phyloP scores from a whole-genome alignment of 2,797 vertebrate species.

The Threskiornis aethiopicus region DNA sequence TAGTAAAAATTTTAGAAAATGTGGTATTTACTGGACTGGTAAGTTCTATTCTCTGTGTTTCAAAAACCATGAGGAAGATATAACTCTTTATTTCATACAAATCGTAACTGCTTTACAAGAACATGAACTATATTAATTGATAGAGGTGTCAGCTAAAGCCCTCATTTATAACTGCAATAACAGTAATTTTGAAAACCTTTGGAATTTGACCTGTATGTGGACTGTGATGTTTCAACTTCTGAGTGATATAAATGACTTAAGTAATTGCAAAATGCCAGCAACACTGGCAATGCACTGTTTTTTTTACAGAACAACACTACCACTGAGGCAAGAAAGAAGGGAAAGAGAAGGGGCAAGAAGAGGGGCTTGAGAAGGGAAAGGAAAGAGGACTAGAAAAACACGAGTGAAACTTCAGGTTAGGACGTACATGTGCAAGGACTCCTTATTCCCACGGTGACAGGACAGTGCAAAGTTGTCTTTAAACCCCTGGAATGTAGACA shows the following conservation, averaged over 20 bases:
- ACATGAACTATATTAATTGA: conserved; percentile 15
- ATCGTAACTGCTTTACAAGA: conserved; percentile 17
- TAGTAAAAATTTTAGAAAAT: conserved; percentile 1
- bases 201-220: conserved; percentile 37
- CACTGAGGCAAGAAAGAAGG: neutral
- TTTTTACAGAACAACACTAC: neutral
- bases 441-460: neutral
- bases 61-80: conserved; percentile 32
- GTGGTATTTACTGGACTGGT: neutral
- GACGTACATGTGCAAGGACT: neutral
- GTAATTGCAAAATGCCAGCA: neutral
- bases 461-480: neutral
- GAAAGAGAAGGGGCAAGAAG: neutral
- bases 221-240: conserved; percentile 40
- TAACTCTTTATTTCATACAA: conserved; percentile 2
- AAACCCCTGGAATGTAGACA: neutral
- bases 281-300: neutral
- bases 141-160: neutral
- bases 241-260: neutral
- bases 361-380: neutral
- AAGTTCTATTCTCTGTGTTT: conserved; percentile 10
- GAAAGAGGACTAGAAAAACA: neutral
- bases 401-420: neutral
- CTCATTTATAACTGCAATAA: neutral
- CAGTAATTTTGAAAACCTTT: conserved; percentile 51